Base-by-base conservation (phyloP, 2,888 invertebrate genomes). In the Drosophila mimica region DNA sequence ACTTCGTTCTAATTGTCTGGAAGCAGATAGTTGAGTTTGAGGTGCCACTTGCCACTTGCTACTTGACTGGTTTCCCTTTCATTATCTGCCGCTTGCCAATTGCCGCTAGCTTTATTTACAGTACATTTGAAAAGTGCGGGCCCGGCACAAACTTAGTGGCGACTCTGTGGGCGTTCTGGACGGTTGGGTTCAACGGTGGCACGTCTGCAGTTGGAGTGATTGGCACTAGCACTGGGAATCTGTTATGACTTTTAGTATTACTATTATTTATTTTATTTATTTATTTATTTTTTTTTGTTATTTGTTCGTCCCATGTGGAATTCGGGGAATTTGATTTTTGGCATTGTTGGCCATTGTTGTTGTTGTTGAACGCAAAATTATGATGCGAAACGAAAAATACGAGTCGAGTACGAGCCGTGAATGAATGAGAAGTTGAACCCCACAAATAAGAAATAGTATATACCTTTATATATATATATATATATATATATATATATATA, bases 341-440 rank as follows among this genome's bases (percentile, higher is more conserved):
- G 70, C 77, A 74, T 43, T 70, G 54, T 67, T 74, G 69, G 17
- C 28, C 49, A 30, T 81, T 70, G 66, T 65, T 59, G 46, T 69
- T 56, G 64, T 40, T 56, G 66, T 82, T 60, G 67, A 74, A 73
- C 69, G 76, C 66, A 76, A 90, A 88, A 82, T 90, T 90, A 88
- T 88, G 88, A 88, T 75, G 89, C 90, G 88, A 89, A 88, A 90
- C 91, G 46, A 82, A 85, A 81, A 90, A 82, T 73, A 74, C 66
- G 72, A 81, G 74, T 54, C 72, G 70, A 88, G 75, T 73, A 83
- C 79, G 81, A 88, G 80, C 54, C 58, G 48, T 66, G 85, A 85
- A 79, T 81, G 74, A 75, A 71, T 81, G 89, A 82, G 64, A 75
- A 79, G 74, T 69, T 75, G 58, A 63, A 40, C 51, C 51, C 36